Conservation (phyloP, 64 coral and sea anemone genomes). For the Acropora tenuis region DNA sequence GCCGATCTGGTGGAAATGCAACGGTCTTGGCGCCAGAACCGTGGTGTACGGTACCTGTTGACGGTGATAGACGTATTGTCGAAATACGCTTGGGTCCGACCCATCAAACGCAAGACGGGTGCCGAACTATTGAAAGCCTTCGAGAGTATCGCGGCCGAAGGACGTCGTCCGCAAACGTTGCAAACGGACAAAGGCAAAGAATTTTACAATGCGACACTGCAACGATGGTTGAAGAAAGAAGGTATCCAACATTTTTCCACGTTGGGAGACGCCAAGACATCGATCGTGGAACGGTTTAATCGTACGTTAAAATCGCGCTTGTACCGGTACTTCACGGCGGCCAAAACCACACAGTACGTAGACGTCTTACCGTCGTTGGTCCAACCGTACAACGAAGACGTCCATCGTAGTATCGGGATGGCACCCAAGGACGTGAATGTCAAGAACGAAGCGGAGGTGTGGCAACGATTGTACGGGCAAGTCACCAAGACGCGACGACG, state of each 20-base stretch:
- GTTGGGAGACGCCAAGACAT: slow-evolving; percentile 9
- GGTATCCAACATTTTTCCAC: not conserved
- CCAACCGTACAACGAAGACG: no score
- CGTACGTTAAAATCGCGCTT: slow-evolving; percentile 49
- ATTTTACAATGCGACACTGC: not conserved
- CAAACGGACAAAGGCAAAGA: slow-evolving; percentile 30
- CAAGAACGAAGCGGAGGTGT: not conserved
- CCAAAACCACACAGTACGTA: not conserved
- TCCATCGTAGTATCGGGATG: no score
- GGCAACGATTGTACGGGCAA: slow-evolving; percentile 1
- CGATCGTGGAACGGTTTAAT: slow-evolving; percentile 56
- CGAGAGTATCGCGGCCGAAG: not conserved
- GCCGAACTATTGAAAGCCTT: not conserved
- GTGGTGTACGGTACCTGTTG: slow-evolving; percentile 30
- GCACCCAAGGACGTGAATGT: not conserved
- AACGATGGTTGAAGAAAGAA: not conserved
- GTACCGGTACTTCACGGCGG: slow-evolving; percentile 7
- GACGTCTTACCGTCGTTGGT: not conserved
- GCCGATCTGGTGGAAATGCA: no score
- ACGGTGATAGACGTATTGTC: not conserved
- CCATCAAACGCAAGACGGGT: no score
- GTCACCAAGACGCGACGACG: no score
- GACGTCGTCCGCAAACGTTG: not conserved
- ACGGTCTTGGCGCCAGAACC: not conserved
- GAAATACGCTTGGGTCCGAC: no score